Percentiles rank a stretch among this genome's conserved stretches.
Evolutionary conservation across 2,113 vertebrate species (phyloP).

Genomic region (Spheniscus mendiculus): DNA sequence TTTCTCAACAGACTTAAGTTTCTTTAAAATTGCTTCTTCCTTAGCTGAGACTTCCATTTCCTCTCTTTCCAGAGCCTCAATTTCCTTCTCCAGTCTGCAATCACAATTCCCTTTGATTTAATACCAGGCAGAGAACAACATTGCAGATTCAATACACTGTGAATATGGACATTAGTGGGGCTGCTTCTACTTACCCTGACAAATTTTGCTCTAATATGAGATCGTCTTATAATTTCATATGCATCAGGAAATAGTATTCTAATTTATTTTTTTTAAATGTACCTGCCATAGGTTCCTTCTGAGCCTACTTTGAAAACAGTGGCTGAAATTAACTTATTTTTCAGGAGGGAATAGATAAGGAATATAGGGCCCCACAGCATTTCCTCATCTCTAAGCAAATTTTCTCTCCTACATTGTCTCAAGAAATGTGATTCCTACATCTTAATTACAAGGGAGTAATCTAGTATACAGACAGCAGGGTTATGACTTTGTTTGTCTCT

Average conservation of each 20-base stretch:
- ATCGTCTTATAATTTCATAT: neutral
- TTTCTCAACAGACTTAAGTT: constrained; percentile 89
- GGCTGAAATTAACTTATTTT: neutral
- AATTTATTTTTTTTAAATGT: neutral
- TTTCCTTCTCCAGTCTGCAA: constrained; percentile 88
- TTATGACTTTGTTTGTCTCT: neutral
- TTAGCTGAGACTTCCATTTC: constrained; percentile 88
- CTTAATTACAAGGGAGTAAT: no score
- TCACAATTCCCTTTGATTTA: constrained; percentile 4
- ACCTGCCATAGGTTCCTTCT: neutral
- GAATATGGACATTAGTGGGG: neutral
- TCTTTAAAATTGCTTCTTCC: constrained; percentile 86
- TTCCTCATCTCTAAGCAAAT: neutral
- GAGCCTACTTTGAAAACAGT: neutral
- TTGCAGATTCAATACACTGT: neutral
- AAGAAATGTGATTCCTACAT: no score
- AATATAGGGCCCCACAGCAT: neutral
- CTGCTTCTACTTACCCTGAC: neutral
- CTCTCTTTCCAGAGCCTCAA: constrained; percentile 84
- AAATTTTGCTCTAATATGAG: neutral
- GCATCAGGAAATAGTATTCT: neutral
- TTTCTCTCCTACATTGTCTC: neutral
- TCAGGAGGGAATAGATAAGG: neutral
- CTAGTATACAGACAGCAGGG: neutral
- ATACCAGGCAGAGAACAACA: neutral